These are phyloP conservation scores for Formica exsecta DNA, from an alignment of 1,140 invertebrate species.

Conservation along the genomic window DNA sequence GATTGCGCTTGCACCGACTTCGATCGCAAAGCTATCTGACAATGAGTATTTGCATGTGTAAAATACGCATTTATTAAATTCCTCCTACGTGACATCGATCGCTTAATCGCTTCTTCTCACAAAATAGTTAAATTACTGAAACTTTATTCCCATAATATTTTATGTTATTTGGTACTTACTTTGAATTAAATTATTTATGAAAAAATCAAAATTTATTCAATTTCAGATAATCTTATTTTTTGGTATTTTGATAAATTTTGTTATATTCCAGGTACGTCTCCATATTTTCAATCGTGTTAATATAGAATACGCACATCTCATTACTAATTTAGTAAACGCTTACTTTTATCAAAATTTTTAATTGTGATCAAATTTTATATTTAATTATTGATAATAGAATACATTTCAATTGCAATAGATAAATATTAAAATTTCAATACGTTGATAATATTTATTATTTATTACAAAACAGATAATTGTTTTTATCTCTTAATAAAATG, in stretches of 20 bases:
- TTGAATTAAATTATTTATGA: not conserved
- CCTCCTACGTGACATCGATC: not conserved
- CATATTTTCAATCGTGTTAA: not conserved
- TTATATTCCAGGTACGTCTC: constrained; percentile 3
- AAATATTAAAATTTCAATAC: not conserved
- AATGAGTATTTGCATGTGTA: too few relatives aligned
- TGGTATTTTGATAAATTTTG: not conserved
- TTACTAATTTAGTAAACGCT: not conserved
- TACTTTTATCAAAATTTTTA: not conserved
- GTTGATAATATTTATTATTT: not conserved
- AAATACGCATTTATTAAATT: too few relatives aligned
- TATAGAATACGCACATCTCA: not conserved
- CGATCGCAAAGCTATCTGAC: too few relatives aligned
- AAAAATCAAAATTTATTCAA: not conserved
- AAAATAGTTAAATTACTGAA: not conserved
- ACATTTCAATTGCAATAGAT: not conserved
- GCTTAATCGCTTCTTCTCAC: not conserved
- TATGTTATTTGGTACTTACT: not conserved
- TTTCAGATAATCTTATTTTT: not conserved
- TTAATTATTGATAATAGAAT: too few relatives aligned
- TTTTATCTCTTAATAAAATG: not conserved
- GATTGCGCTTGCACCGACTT: too few relatives aligned
- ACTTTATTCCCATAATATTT: not conserved
- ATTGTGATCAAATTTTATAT: too few relatives aligned
- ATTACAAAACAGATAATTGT: too few relatives aligned